phyloP scores from a whole-genome alignment of 2,797 vertebrate genomes.

The Hylomyscus alleni region DNA sequence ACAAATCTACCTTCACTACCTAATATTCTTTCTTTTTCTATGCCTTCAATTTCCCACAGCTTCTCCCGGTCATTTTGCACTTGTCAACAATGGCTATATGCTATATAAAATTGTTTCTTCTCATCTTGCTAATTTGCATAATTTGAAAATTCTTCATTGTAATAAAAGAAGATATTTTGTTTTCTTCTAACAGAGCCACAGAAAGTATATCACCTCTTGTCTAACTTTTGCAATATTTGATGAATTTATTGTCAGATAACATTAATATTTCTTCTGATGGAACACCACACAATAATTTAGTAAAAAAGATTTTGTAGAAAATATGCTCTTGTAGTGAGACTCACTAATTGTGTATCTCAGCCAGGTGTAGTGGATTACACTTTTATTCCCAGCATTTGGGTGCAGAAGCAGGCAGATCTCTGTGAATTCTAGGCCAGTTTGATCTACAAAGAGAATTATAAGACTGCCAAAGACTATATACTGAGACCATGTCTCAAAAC shows the following conservation, averaged over 20 bases:
- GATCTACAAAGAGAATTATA: neutral
- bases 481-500: neutral
- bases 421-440: neutral
- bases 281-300: neutral
- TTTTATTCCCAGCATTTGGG: neutral
- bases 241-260: neutral
- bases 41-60: neutral
- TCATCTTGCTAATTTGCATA: neutral
- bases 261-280: neutral
- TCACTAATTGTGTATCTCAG: neutral
- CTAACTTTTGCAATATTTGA: neutral
- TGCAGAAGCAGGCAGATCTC: neutral
- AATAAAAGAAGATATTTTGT: neutral
- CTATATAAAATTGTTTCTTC: neutral
- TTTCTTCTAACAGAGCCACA: neutral
- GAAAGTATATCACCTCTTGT: neutral
- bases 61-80: neutral
- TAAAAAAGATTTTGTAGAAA: neutral
- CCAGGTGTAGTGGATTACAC: neutral
- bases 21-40: neutral
- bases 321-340: constrained; percentile 6
- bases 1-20: neutral
- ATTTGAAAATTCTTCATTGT: neutral
- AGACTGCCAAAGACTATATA: neutral
- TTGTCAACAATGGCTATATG: neutral